Base-by-base conservation (phyloP, 2,113 vertebrate genomes). In the Hystrix cristata region DNA sequence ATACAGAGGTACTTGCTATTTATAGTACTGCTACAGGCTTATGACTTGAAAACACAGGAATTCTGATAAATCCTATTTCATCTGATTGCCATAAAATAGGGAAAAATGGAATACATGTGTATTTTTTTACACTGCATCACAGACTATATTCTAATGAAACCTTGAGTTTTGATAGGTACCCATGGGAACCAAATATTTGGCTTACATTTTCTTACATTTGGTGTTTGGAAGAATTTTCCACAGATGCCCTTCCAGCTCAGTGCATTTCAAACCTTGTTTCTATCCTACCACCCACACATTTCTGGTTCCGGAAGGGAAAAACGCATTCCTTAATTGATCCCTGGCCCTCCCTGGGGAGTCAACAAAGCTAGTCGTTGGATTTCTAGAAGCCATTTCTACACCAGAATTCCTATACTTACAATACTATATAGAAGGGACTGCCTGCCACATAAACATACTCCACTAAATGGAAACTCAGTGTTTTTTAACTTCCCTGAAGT, bases 251-350 rank as follows among this genome's bases (percentile, higher is more conserved):
- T 96, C 43, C 19, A 1, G 19, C 29, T 94, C 62, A 48, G 7
- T 51, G 60, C 23, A 79, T 91, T 88, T 87, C 71, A 91, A 74
- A 57, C n/a, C 89, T 92, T 67, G 43, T 53, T 93, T 94, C n/a
- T 91, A 67, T 82, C 51, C 55, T 9, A 87, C 25, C 11, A 18
- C 6, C 13, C 25, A 78, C 29, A 12, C 48, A 65, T 43, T 83
- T 91, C 88, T 21, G 29, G 34, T 78, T 59, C 46, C 29, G 31
- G 13, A 25, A 53, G 62, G 34, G 57, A 91, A n/a, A 86, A 11
- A 23, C 27, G 19, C 2, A 62, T 12, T 31, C 29, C 25, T 67
- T 80, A 81, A 48, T 7, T 71, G 38, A 81, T 25, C 21, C 7
- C 71, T 71, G 5, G 21, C 43, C 71, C 53, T 90, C 19, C 23